Conservation (phyloP, 2,113 vertebrate species). For the Prunella fulvescens region DNA sequence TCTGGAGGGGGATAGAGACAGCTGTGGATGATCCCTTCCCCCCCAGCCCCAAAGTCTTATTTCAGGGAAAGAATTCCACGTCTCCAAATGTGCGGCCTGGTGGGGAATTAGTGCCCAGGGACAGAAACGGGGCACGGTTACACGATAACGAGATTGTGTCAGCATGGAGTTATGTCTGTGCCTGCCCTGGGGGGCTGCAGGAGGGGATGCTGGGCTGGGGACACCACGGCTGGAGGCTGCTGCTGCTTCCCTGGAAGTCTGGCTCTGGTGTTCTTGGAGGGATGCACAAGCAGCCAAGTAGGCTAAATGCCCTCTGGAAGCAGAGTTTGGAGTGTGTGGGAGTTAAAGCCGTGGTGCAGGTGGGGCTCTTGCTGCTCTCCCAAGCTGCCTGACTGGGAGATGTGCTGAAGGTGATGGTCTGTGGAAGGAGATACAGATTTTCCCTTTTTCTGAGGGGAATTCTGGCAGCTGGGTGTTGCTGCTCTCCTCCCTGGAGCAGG, state of each 20-base stretch:
- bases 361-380: not conserved
- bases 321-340: not conserved
- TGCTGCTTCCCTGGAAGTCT: not conserved
- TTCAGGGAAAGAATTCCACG: conserved; percentile 44
- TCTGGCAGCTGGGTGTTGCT: not conserved
- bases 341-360: not conserved
- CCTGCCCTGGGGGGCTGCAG: not conserved
- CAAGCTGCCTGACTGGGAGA: not conserved
- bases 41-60: not conserved
- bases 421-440: not conserved
- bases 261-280: not conserved
- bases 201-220: not conserved
- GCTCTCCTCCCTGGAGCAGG: not conserved
- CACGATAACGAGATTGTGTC: conserved; percentile 41
- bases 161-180: conserved; percentile 21
- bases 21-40: conserved; percentile 47
- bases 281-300: not conserved
- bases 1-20: conserved; percentile 14
- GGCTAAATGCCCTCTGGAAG: not conserved
- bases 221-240: not conserved
- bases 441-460: not conserved
- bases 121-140: not conserved
- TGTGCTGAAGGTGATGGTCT: not conserved
- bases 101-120: not conserved
- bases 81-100: conserved; percentile 33